Base-by-base conservation (phyloP, 1,140 invertebrate genomes). In the Monochamus saltuarius region DNA sequence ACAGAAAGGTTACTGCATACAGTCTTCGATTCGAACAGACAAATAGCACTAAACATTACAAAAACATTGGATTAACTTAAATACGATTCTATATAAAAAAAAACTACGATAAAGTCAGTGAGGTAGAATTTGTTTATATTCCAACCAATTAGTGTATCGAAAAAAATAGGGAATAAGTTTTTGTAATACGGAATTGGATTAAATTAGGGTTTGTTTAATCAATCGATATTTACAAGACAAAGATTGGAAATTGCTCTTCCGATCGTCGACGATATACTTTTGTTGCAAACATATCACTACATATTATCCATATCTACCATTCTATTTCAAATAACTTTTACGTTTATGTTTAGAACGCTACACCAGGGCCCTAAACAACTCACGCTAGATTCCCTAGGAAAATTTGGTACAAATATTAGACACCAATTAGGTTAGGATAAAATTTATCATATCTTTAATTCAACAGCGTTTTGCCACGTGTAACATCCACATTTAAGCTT, bases 71-170 rank as follows among this genome's bases (percentile, higher is more conserved):
- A 59, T 49, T 59, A 53, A 61, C 50, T 57, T 54, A 61, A 56
- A 58, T 58, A 38, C 47, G 35, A 66, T 54, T 47, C 58, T 66
- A 66, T 53, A 52, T 51, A 46, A 59, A 56, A 56, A 54, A 56
- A 46, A 56, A 52, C 37, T 47, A 57, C 53, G 50, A 65, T 59
- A 46, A 14, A 62, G 54, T 67, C 65, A 64, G 65, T 67, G 65
- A 67, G 65, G 62, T 68, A 68, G 66, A 65, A 68, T 65, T 68
- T 68, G 66, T 61, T 63, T 55, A 63, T 56, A 53, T 63, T 64
- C 54, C 57, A 62, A 57, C 54, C 61, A 56, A 59, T 50, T 51
- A 61, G 22, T 29, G 22, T 37, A 56, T 45, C 38, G 40, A 64
- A 65, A 58, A 4, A 67, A 56, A 47, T 52, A 66, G 45, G 51